Evolutionary conservation across 2,797 vertebrate genomes (phyloP).

Genomic region (Alcedo quadribrachys): DNA sequence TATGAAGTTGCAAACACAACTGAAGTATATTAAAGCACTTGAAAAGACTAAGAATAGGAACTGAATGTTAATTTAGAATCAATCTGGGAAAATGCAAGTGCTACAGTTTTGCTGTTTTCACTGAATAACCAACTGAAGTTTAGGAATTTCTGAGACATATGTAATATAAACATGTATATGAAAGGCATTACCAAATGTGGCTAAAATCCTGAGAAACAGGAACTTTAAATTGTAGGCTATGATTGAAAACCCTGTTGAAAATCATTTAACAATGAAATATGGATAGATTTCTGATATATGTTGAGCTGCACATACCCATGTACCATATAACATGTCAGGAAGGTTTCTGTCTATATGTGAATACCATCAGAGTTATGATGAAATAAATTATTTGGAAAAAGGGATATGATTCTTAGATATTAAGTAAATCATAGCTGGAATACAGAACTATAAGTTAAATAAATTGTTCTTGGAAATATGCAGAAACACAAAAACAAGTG

Average conservation of each 20-base stretch:
- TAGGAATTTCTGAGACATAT: neutral
- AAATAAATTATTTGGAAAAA: neutral
- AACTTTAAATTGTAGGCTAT: neutral
- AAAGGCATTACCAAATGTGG: neutral
- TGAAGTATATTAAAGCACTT: neutral
- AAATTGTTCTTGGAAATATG: neutral
- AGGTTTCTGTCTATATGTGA: neutral
- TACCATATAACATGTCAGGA: neutral
- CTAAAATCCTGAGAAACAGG: neutral
- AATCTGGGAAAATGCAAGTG: neutral
- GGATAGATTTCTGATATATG: neutral
- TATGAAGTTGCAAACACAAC: neutral
- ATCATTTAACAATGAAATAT: neutral
- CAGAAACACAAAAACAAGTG: neutral
- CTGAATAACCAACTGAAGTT: neutral
- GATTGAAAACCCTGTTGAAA: neutral
- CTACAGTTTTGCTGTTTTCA: neutral
- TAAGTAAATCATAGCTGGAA: neutral
- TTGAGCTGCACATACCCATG: neutral
- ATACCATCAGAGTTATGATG: neutral
- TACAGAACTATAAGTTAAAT: neutral
- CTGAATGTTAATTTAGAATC: neutral
- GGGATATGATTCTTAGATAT: neutral
- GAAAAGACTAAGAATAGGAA: neutral
- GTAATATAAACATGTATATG: neutral